A percentile compares a stretch with the other conserved stretches of the same genome.
These are phyloP conservation scores for Pseudopleuronectes americanus DNA, from an alignment of 2,797 vertebrate species.

Conservation along the genomic window DNA sequence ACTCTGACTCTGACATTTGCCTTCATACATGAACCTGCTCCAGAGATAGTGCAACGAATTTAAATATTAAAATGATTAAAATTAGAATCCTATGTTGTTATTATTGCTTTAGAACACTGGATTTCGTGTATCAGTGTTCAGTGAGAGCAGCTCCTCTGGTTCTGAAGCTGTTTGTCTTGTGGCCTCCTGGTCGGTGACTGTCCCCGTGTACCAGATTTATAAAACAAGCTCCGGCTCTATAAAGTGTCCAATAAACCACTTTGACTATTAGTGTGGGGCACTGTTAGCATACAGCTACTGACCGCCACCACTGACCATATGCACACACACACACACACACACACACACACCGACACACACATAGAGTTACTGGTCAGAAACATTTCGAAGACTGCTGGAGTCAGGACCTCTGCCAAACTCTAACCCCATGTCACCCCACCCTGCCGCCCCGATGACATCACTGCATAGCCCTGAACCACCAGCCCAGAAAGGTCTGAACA, in stretches of 20 bases:
- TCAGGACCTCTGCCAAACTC: slow-evolving; percentile 64
- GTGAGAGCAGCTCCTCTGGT: slow-evolving; percentile 32
- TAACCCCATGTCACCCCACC: slow-evolving; percentile 70
- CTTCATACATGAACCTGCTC: too few relatives aligned
- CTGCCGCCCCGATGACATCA: slow-evolving; percentile 68
- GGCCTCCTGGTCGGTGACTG: slow-evolving; percentile 36
- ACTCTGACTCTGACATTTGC: too few relatives aligned
- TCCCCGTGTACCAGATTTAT: slow-evolving; percentile 52
- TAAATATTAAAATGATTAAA: too few relatives aligned
- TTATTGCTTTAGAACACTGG: neutral
- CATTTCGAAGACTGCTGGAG: slow-evolving; percentile 46
- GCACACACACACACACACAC: slow-evolving; percentile 25
- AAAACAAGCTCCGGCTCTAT: slow-evolving; percentile 59
- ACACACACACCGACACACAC: slow-evolving; percentile 14
- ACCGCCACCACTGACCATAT: slow-evolving; percentile 53
- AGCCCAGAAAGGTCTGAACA: slow-evolving; percentile 27
- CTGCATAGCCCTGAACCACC: slow-evolving; percentile 47
- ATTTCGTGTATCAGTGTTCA: slow-evolving; percentile 20
- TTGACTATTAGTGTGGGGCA: slow-evolving; percentile 68
- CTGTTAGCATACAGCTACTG: slow-evolving; percentile 45
- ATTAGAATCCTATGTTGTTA: neutral
- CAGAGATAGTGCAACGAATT: too few relatives aligned
- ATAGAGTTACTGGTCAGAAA: slow-evolving; percentile 42
- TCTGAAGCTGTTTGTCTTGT: slow-evolving; percentile 39
- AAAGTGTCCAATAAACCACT: slow-evolving; percentile 71